phyloP scores from a whole-genome alignment of 1,140 invertebrate genomes.

The Leptinotarsa defecta region DNA sequence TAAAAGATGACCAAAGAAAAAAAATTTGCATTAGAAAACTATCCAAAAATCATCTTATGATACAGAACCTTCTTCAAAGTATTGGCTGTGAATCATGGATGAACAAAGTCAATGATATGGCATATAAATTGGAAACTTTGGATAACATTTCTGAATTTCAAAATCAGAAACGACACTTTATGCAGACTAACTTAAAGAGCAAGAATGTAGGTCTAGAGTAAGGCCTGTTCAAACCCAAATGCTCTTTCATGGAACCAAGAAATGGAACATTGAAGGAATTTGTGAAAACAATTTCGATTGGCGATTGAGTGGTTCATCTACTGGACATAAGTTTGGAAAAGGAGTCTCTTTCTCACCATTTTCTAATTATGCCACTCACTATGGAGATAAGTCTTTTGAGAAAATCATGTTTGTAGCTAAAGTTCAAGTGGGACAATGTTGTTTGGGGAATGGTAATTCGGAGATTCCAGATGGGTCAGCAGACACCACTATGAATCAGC shows the following conservation, averaged over 20 bases:
- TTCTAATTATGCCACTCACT: constrained; percentile 14
- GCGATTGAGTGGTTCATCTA: background rate
- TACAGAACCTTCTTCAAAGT: background rate
- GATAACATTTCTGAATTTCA: background rate
- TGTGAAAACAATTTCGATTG: constrained; percentile 13
- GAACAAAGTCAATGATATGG: background rate
- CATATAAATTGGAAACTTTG: background rate
- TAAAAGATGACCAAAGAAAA: background rate
- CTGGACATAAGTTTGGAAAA: constrained; percentile 13
- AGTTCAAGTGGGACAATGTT: background rate
- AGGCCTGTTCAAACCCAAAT: background rate
- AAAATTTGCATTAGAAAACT: background rate
- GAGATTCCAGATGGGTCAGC: background rate
- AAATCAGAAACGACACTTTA: background rate
- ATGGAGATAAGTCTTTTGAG: background rate
- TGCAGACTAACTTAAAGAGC: background rate
- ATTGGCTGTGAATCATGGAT: background rate
- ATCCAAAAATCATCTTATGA: background rate
- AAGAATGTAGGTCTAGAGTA: background rate
- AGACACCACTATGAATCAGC: constrained; percentile 2
- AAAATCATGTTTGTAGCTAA: constrained; percentile 10
- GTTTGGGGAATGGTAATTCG: background rate
- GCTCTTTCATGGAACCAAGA: background rate
- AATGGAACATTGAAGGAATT: background rate
- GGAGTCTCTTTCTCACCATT: constrained; percentile 7